A percentile compares a stretch with the other conserved stretches of the same genome.
phyloP scores from a whole-genome alignment of 1,140 invertebrate species.

The Drosophila erecta region DNA sequence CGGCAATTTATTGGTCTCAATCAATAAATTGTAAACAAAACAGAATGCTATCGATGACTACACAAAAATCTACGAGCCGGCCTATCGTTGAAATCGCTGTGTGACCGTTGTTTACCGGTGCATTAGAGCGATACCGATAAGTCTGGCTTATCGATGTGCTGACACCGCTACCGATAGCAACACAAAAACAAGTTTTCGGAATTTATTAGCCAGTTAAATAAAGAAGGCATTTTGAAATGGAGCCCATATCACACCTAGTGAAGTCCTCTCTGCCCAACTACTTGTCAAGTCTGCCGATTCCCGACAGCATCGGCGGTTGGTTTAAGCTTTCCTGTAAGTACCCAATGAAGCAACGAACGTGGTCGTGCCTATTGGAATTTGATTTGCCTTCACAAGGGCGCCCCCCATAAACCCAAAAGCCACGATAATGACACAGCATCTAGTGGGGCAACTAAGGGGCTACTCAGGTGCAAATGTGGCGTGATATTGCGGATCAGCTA shows the following conservation, averaged over 20 bases:
- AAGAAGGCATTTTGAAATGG: conserved; percentile 85
- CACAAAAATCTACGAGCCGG: no score
- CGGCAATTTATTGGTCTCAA: conserved; percentile 2
- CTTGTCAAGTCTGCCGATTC: conserved; percentile 90
- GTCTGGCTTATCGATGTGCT: neutral
- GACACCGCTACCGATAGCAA: conserved; percentile 32
- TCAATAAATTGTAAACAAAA: neutral
- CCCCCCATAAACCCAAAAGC: conserved; percentile 14
- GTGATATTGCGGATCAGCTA: neutral
- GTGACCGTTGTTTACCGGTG: no score
- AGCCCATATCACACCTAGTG: conserved; percentile 89
- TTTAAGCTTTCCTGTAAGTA: conserved; percentile 90
- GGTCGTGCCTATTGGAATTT: conserved; percentile 33
- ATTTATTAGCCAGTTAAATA: conserved; percentile 8
- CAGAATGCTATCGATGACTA: no score
- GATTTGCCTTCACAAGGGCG: conserved; percentile 27
- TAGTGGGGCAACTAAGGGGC: neutral
- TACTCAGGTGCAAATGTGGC: neutral
- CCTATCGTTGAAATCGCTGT: no score
- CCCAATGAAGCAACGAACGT: neutral
- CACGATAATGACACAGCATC: conserved; percentile 19
- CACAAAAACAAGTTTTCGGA: conserved; percentile 44
- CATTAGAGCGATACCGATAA: neutral
- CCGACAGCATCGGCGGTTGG: conserved; percentile 91
- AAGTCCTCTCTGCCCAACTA: conserved; percentile 92